phyloP scores from a whole-genome alignment of 2,888 invertebrate genomes.

The Clivina fossor region DNA sequence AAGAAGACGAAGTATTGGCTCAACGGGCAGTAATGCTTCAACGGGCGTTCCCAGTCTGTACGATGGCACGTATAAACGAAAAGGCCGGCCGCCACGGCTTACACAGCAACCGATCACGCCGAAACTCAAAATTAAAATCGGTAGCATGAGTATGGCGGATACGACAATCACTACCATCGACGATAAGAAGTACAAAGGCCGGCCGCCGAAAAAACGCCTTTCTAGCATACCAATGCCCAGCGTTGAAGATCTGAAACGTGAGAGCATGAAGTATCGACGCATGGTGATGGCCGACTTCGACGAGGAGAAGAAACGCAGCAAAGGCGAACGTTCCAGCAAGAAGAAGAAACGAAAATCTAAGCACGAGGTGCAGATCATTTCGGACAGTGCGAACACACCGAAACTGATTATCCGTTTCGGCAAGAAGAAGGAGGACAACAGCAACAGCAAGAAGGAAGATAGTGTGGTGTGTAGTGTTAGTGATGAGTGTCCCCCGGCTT shows the following conservation, averaged over 20 bases:
- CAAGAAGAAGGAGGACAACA: conserved; percentile 55
- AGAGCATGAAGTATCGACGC: conserved; percentile 84
- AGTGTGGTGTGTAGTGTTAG: conserved; percentile 22
- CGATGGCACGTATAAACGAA: conserved; percentile 46
- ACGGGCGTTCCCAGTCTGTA: conserved; percentile 44
- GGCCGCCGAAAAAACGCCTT: conserved; percentile 76
- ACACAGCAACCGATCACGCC: conserved; percentile 57
- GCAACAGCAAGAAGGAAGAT: conserved; percentile 44
- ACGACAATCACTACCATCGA: conserved; percentile 48
- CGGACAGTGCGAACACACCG: conserved; percentile 60
- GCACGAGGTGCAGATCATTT: conserved; percentile 59
- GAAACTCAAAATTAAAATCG: conserved; percentile 77
- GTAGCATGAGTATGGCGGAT: conserved; percentile 55
- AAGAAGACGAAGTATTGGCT: conserved; percentile 57
- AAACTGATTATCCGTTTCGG: conserved; percentile 78
- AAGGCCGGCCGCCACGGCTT: conserved; percentile 50
- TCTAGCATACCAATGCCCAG: conserved; percentile 66
- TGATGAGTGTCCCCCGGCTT: conserved; percentile 28
- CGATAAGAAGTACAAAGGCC: conserved; percentile 56
- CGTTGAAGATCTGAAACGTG: conserved; percentile 78
- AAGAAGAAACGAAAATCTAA: conserved; percentile 59
- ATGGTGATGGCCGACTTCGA: conserved; percentile 84
- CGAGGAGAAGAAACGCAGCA: conserved; percentile 63
- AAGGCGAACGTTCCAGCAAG: conserved; percentile 59
- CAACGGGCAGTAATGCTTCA: conserved; percentile 51